Evolutionary conservation across 2,113 vertebrate species (phyloP), one percentile per base, ranked within the genome.

Genomic region (Camelus bactrianus): DNA sequence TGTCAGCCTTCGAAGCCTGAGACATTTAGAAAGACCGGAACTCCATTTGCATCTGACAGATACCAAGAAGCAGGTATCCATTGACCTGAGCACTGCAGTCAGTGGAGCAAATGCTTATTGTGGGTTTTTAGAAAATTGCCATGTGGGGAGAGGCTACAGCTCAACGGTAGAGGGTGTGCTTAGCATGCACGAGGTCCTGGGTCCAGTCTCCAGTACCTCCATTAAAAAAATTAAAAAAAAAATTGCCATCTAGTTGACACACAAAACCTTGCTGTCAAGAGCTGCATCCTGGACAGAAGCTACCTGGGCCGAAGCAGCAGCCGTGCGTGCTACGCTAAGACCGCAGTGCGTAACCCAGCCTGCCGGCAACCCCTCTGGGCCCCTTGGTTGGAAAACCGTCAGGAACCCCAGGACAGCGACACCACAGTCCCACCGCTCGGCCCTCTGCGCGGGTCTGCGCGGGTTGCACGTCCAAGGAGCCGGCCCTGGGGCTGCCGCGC

Each of bases 401-500:
- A 30, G 86, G 56, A n/a, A 50, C 52, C 32, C 56, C 20, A 67
- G 75, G 48, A 35, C 19, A 16, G 1, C 5, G n/a, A 89, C 35
- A 42, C 13, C 9, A 2, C 19, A 30, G 12, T 52, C 15, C 7
- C n/a, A 22, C 3, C 2, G 3, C 0, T 1, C 28, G 88, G 24
- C 32, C 8, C 65, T 35, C 65, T 67, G 13, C 8, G 17, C 8
- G 65, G 32, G 32, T 19, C 65, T 4, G 3, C 35, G 10, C 32
- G 6, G 24, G 58, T 2, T 15, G 0, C 0, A 4, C 1, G 28
- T 26, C 76, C 0, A 0, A 28, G 38, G 52, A 11, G 14, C 46
- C 3, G 38, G 69, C 26, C 73, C 76, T 20, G 54, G 65, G 26
- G 32, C 30, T 20, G 6, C 26, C 3, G 0, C 1, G 3, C 38